A percentile compares a stretch with the other conserved stretches of the same genome.
phyloP scores from a whole-genome alignment of 2,113 vertebrate genomes.

The Tragelaphus scriptus region DNA sequence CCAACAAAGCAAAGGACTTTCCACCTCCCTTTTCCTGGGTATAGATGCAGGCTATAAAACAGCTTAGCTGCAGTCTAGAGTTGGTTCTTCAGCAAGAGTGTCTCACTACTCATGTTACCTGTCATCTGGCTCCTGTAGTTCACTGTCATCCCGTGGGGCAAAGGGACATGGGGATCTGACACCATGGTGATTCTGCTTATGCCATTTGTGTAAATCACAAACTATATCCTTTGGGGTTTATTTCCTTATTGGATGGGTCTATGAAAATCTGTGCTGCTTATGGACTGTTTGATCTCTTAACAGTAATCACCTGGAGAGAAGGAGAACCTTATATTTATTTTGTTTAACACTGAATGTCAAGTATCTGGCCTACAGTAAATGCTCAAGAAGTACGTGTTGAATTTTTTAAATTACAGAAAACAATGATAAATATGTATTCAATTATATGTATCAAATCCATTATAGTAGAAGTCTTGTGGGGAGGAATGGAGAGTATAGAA shows the following conservation, averaged over 20 bases:
- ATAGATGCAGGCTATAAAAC: neutral
- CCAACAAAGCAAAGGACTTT: neutral
- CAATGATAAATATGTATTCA: neutral
- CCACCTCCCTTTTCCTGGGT: neutral
- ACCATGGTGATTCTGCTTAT: neutral
- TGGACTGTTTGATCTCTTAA: neutral
- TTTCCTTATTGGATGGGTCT: constrained; percentile 32
- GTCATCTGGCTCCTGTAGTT: neutral
- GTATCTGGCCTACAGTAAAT: neutral
- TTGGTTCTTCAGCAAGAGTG: constrained; percentile 3
- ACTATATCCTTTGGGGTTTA: neutral
- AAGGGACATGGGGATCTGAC: neutral
- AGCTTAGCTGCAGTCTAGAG: neutral
- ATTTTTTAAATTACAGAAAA: constrained; percentile 4
- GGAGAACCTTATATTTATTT: neutral
- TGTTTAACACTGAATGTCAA: constrained; percentile 7
- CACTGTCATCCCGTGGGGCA: neutral
- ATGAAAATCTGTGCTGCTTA: neutral
- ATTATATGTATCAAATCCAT: neutral
- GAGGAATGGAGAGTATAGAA: neutral
- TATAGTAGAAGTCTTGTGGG: neutral
- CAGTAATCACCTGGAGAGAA: neutral
- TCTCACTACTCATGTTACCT: neutral
- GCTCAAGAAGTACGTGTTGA: neutral
- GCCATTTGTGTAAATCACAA: constrained; percentile 31